These are phyloP conservation scores for Euleptes europaea DNA, from an alignment of 2,113 vertebrate genomes.

Conservation along the genomic window DNA sequence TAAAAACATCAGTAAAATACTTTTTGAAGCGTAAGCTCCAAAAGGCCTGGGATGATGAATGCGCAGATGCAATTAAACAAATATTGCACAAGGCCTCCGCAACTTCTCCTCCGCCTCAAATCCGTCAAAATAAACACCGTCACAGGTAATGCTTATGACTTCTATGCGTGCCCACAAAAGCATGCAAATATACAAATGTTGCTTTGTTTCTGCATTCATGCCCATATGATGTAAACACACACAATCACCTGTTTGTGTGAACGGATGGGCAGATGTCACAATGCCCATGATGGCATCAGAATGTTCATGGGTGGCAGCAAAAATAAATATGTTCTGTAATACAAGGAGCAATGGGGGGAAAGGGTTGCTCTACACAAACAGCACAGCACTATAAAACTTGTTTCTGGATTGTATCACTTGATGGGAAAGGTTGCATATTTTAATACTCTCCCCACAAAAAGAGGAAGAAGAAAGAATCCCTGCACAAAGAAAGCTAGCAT, in stretches of 20 bases:
- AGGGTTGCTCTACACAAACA: background rate
- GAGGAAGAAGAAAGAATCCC: background rate
- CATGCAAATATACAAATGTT: background rate
- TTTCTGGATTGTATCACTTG: background rate
- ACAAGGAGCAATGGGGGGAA: background rate
- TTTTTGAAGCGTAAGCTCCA: background rate
- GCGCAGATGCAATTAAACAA: background rate
- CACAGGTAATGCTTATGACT: background rate
- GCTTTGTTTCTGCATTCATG: background rate
- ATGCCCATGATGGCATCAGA: background rate
- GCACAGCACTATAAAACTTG: background rate
- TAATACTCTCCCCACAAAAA: background rate
- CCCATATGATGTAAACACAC: background rate
- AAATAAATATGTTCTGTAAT: background rate
- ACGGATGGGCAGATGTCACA: background rate
- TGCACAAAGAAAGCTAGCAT: background rate
- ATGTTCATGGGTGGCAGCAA: background rate
- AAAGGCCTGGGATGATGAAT: background rate
- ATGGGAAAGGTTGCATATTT: background rate
- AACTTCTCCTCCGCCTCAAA: background rate
- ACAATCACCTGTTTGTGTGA: background rate
- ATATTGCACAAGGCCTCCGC: background rate
- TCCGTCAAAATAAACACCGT: slow-evolving; percentile 5
- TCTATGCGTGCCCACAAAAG: background rate
- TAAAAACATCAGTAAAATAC: background rate